Evolutionary conservation across 2,113 vertebrate species (phyloP), one percentile per base, ranked within the genome.

Genomic region (Carassius gibelio): DNA sequence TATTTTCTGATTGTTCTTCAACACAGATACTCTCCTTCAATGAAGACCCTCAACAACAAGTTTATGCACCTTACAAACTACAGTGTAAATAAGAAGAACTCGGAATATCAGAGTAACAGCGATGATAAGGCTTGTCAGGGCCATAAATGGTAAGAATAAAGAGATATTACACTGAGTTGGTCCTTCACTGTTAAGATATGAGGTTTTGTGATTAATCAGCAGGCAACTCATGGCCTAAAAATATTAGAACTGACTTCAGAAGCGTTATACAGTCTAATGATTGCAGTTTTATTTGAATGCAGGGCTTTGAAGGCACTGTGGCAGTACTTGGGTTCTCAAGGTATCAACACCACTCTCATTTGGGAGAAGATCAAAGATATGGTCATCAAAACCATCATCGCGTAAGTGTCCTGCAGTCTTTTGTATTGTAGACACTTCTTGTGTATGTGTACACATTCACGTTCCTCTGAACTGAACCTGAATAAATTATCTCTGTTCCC

Each of bases 351-450:
- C 0, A 91, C 94, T 79, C 88, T 90, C 84, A 96, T 99, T 89
- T 98, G 97, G 98, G 97, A 98, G 91, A 98, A 98, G 93, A 99
- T 99, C 86, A 99, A 99, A 92, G 98, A 99, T 92, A 99, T 97
- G 3, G 96, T 98, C 86, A 95, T 99, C 91, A 99, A 99, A 95
- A 99, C 98, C 48, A 94, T 99, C 90, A 99, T 99, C 83, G 97
- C 96, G 98, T 99, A 89, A 96, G 98, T 97, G 5, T 81, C 8
- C 62, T 57, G 23, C 1, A 23, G 19, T 0, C 8, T 69, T 6
- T 13, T 5, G 14, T 50, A 36, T 55, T 52, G 23, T 10, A 34
- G n/a, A 36, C 10, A 1, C 3, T 17, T 21, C 14, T 62, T 68
- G 30, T 69, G 9, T 36, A 62, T 36, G 3, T 71, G 5, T 8